Evolutionary conservation across 2,113 vertebrate genomes (phyloP).

Genomic region (Caloenas nicobarica): DNA sequence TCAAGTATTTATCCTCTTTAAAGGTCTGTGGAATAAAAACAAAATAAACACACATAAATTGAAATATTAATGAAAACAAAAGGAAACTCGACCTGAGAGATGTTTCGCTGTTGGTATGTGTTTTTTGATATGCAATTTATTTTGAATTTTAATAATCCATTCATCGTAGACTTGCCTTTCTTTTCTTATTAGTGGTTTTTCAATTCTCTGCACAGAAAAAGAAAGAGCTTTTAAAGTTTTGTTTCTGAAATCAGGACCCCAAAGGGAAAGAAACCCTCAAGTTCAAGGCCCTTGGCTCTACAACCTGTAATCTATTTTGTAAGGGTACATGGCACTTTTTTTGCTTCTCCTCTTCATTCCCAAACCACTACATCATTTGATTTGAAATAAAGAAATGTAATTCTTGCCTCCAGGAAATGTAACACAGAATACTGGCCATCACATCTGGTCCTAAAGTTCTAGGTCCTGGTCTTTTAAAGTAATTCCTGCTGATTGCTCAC

Average conservation of each 20-base stretch:
- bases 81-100: not conserved
- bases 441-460: not conserved
- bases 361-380: not conserved
- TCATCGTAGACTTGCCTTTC: not conserved
- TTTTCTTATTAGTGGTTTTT: not conserved
- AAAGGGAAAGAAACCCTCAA: not conserved
- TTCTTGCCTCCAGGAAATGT: not conserved
- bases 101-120: not conserved
- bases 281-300: not conserved
- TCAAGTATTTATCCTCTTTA: constrained; percentile 96
- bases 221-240: not conserved
- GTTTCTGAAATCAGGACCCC: not conserved
- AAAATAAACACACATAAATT: not conserved
- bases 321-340: not conserved
- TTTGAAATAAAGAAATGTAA: not conserved
- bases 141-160: not conserved
- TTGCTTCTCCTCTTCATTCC: not conserved
- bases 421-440: not conserved
- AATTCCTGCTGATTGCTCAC: not conserved
- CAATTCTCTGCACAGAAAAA: not conserved
- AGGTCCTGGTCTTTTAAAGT: not conserved
- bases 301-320: not conserved
- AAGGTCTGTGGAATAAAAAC: constrained; percentile 80
- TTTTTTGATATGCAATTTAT: not conserved
- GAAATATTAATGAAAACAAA: not conserved